A percentile compares a stretch with the other conserved stretches of the same genome.
phyloP scores from a whole-genome alignment of 1,140 invertebrate species.

The Drosophila watanabei region DNA sequence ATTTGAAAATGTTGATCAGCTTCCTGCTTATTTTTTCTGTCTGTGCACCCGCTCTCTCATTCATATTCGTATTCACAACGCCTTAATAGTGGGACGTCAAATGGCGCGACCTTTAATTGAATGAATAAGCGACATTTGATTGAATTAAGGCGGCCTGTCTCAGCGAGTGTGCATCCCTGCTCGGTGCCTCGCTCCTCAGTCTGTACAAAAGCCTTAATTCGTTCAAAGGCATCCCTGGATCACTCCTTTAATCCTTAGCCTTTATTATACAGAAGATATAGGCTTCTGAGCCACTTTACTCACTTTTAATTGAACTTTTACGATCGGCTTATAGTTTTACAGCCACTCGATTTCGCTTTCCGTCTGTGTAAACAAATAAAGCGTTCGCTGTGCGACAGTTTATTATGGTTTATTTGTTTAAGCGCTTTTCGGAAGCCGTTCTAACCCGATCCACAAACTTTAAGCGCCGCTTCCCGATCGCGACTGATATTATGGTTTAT shows the following conservation, averaged over 20 bases:
- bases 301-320: slow-evolving; percentile 21
- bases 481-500: too few relatives aligned
- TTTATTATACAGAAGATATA: background rate
- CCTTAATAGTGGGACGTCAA: slow-evolving; percentile 68
- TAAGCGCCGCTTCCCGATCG: slow-evolving; percentile 57
- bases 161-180: slow-evolving; percentile 7
- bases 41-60: slow-evolving; percentile 8
- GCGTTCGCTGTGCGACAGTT: slow-evolving; percentile 4
- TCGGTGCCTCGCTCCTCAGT: background rate
- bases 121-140: slow-evolving; percentile 85
- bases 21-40: background rate
- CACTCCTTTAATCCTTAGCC: background rate
- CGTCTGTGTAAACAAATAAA: slow-evolving; percentile 13
- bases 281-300: slow-evolving; percentile 11
- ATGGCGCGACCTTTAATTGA: slow-evolving; percentile 85
- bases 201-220: background rate
- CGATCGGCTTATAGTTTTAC: slow-evolving; percentile 7
- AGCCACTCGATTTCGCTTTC: slow-evolving; percentile 4
- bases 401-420: slow-evolving; percentile 30
- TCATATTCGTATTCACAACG: slow-evolving; percentile 44
- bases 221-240: background rate
- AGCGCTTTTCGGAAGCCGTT: slow-evolving; percentile 18
- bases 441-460: slow-evolving; percentile 42
- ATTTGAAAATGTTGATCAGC: background rate
- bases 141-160: slow-evolving; percentile 69